phyloP scores from a whole-genome alignment of 2,888 invertebrate genomes.

The Adelognathus sp. region DNA sequence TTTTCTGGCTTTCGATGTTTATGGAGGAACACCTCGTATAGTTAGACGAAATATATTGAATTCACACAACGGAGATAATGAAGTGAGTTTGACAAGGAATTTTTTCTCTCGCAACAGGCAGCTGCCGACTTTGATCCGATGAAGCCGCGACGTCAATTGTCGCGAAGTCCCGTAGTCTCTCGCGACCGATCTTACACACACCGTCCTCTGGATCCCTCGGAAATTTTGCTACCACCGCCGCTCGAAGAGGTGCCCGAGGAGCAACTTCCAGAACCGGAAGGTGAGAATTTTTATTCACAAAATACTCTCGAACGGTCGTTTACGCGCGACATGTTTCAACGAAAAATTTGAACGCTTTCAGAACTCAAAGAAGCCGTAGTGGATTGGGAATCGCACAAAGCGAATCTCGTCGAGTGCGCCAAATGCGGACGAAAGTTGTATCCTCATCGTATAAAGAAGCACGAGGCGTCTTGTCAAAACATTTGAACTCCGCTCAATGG shows the following conservation, averaged over 20 bases:
- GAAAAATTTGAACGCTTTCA: conserved; percentile 10
- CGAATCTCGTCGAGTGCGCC: conserved; percentile 22
- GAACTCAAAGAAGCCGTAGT: conserved; percentile 24
- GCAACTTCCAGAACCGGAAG: not conserved
- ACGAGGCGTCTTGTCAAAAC: conserved; percentile 25
- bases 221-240: conserved; percentile 17
- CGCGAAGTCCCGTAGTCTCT: conserved; percentile 27
- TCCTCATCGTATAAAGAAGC: conserved; percentile 39
- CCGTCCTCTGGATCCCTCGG: not conserved
- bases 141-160: conserved; percentile 43
- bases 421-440: conserved; percentile 37
- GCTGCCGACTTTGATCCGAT: conserved; percentile 29
- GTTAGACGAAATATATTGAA: no score
- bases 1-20: no score
- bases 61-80: no score
- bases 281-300: not conserved
- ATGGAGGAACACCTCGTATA: no score
- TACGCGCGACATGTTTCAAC: not conserved
- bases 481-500: not conserved
- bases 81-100: no score
- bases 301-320: not conserved
- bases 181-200: not conserved
- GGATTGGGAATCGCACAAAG: conserved; percentile 41
- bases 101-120: not conserved
- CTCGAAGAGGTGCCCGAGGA: conserved; percentile 10